Percentiles rank a stretch among this genome's conserved stretches.
These are phyloP conservation scores for Disparrhopalites patrizii DNA, from an alignment of 2,888 invertebrate genomes.

Conservation along the genomic window DNA sequence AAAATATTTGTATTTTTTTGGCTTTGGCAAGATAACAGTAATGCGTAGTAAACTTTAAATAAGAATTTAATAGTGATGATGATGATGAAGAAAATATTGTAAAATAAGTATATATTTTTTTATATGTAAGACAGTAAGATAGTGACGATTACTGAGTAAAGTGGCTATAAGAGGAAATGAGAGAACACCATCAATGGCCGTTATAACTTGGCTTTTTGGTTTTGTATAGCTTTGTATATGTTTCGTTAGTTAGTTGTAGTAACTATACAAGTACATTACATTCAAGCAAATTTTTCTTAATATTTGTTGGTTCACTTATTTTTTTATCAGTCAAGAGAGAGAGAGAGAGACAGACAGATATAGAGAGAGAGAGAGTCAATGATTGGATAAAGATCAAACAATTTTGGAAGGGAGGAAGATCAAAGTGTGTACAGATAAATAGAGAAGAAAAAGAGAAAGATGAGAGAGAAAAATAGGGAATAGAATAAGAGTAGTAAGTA, in stretches of 20 bases:
- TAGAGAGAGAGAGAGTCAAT: not conserved
- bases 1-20: too few species aligned
- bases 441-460: not conserved
- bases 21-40: too few species aligned
- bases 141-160: not conserved
- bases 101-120: too few species aligned
- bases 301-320: not conserved
- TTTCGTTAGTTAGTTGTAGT: too few species aligned
- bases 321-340: not conserved
- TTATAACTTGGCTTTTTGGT: constrained; percentile 59
- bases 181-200: constrained; percentile 31
- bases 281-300: not conserved
- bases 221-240: too few species aligned
- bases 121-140: too few species aligned
- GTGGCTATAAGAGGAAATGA: constrained; percentile 4
- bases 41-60: too few species aligned
- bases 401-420: not conserved
- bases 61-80: too few species aligned
- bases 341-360: not conserved
- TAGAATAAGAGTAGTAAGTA: not conserved
- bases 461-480: not conserved
- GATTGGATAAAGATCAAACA: not conserved
- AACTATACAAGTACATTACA: too few species aligned
- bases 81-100: too few species aligned
- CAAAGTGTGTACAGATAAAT: not conserved